Conservation (phyloP, 1,140 invertebrate species). For the Drosophila navojoa region DNA sequence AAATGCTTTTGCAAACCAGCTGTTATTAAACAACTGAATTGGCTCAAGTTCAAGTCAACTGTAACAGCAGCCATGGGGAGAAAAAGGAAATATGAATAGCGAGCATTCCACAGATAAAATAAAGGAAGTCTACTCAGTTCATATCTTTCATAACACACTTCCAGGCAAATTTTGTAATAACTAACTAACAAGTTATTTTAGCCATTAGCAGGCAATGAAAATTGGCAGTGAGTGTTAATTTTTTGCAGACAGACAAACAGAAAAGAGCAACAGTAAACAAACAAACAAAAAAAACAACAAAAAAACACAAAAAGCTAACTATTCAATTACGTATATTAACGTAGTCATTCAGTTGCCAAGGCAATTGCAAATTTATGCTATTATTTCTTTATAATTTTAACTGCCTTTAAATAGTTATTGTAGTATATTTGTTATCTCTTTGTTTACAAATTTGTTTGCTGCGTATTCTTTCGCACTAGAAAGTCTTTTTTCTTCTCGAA, state of each 20-base stretch:
- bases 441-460: conserved; percentile 27
- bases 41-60: conserved; percentile 40
- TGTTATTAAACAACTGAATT: conserved; percentile 7
- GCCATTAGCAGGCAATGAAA: conserved; percentile 17
- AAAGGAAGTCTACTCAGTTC: conserved; percentile 14
- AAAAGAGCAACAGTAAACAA: conserved; percentile 12
- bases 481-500: background rate
- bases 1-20: conserved; percentile 1
- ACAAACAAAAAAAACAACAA: conserved; percentile 3
- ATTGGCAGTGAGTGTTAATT: conserved; percentile 65
- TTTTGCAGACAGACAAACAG: conserved; percentile 38
- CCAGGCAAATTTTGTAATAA: conserved; percentile 20
- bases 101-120: conserved; percentile 1
- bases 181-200: conserved; percentile 13
- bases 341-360: conserved; percentile 29
- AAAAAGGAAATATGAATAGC: background rate
- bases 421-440: conserved; percentile 21
- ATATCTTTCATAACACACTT: conserved; percentile 19
- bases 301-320: conserved; percentile 9
- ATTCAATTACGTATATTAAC: conserved; percentile 26
- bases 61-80: background rate
- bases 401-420: conserved; percentile 3
- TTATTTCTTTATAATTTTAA: conserved; percentile 1
- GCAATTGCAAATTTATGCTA: conserved; percentile 31
- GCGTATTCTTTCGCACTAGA: conserved; percentile 20